phyloP scores from a whole-genome alignment of 2,888 invertebrate species.

The Agriotes lineatus region DNA sequence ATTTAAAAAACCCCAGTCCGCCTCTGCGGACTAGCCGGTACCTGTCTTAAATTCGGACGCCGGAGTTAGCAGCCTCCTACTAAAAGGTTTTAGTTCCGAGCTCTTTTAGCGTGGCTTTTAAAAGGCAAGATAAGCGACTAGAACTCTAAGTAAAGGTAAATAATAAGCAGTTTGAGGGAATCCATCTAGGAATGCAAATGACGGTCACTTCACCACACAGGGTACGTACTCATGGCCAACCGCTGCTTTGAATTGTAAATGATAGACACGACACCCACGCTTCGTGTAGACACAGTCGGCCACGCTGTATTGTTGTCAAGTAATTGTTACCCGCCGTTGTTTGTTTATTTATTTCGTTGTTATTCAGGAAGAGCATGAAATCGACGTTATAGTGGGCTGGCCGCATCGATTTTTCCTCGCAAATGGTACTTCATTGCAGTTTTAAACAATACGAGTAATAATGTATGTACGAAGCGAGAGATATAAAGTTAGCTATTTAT shows the following conservation, averaged over 20 bases:
- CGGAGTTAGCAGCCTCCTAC: constrained; percentile 33
- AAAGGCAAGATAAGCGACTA: constrained; percentile 20
- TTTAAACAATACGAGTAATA: too few species aligned
- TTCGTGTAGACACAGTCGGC: constrained; percentile 41
- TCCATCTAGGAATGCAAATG: constrained; percentile 49
- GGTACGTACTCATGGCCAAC: constrained; percentile 45
- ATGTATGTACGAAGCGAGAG: too few species aligned
- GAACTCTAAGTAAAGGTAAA: constrained; percentile 39
- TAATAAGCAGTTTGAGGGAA: constrained; percentile 26
- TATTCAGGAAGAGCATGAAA: constrained; percentile 16
- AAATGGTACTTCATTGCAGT: too few species aligned
- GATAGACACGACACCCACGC: constrained; percentile 52
- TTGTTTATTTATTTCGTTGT: constrained; percentile 43
- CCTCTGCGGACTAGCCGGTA: too few species aligned
- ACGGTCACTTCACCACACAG: constrained; percentile 40
- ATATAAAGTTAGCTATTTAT: too few species aligned
- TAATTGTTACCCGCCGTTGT: constrained; percentile 49
- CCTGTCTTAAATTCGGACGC: constrained; percentile 32
- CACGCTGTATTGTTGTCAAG: constrained; percentile 45
- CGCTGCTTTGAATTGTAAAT: constrained; percentile 56
- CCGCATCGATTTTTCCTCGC: not conserved
- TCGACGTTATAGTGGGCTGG: constrained; percentile 4
- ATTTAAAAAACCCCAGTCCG: too few species aligned
- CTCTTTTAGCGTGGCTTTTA: constrained; percentile 37
- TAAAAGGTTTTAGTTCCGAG: constrained; percentile 37